Base-by-base conservation (phyloP, 2,888 invertebrate species). In the Melanostoma mellinum region DNA sequence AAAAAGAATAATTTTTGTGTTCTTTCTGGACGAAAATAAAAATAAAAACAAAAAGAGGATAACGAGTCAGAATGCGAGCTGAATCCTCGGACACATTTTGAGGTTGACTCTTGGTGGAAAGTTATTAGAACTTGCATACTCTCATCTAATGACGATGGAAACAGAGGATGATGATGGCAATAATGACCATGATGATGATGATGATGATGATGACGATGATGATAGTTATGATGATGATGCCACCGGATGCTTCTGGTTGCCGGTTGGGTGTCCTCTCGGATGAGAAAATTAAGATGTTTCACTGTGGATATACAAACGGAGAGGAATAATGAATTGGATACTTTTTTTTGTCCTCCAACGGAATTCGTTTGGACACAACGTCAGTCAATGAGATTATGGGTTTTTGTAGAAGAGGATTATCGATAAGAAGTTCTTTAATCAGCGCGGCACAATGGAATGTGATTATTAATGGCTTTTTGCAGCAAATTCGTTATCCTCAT, bases 61-160 rank as follows among this genome's bases (percentile, higher is more conserved):
- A 74, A 52, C n/a, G 55, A 48, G 74, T 44, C 50, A 56, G 61
- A 72, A 72, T 35, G 63, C 67, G 61, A 75, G 68, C 68, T 73
- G 77, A 52, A 77, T 68, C 32, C 50, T 38, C 36, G 63, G 63
- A 63, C 63, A 77, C 46, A 82, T 82, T 63, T 77, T 77, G 58
- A 69, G 82, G 82, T 73, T 77, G 63, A 69, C 68, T 77, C 32
- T 48, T 82, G 77, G 56, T 73, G 77, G 82, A 82, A 82, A 73
- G 68, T 77, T 61, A 73, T 82, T 73, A 73, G 68, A 73, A 77
- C 63, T 69, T 82, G 82, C 82, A 55, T 63, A 44, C 73, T 67
- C 38, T 63, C 58, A 69, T 44, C 38, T 53, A 38, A 36, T 10
- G 55, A 44, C 33, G 50, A 9, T 33, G 9, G 52, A 53, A 36